Conservation (phyloP, 1,140 invertebrate genomes). For the Ctenoplectra terminalis region DNA sequence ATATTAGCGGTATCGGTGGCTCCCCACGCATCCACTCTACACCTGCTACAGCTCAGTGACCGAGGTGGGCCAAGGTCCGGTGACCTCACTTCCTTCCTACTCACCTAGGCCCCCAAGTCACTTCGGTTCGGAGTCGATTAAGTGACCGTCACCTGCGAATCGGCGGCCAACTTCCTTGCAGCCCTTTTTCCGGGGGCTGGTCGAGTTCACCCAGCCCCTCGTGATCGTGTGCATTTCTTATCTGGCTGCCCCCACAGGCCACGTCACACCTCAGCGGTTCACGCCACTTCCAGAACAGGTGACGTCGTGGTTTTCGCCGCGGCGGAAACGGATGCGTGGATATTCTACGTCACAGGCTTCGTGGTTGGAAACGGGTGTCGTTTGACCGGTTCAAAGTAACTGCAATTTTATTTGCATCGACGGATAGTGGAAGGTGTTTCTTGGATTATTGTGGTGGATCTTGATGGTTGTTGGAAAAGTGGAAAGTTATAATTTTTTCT, state of each 20-base stretch:
- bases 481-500: not conserved
- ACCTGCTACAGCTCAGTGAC: slow-evolving; percentile 63
- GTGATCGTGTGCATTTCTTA: slow-evolving; percentile 53
- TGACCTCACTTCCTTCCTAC: slow-evolving; percentile 76
- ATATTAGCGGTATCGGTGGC: slow-evolving; percentile 59
- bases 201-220: slow-evolving; percentile 1
- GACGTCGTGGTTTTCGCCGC: slow-evolving; percentile 59
- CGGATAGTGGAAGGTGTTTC: not conserved
- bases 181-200: slow-evolving; percentile 54
- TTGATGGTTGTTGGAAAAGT: not conserved
- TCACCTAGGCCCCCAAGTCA: slow-evolving; percentile 63
- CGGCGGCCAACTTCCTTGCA: slow-evolving; percentile 51
- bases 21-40: slow-evolving; percentile 44
- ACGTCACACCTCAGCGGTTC: slow-evolving; percentile 61
- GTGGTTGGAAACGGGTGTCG: not conserved
- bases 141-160: slow-evolving; percentile 67
- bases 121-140: slow-evolving; percentile 54
- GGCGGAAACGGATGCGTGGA: slow-evolving; percentile 63
- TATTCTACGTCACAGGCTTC: slow-evolving; percentile 40
- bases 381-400: not conserved
- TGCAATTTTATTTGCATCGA: not conserved
- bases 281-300: slow-evolving; percentile 58
- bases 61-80: slow-evolving; percentile 73
- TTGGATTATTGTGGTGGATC: not conserved
- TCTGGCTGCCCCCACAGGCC: slow-evolving; percentile 51